Evolutionary conservation across 2,888 invertebrate species (phyloP).

Genomic region (Linnaemya tessellans): DNA sequence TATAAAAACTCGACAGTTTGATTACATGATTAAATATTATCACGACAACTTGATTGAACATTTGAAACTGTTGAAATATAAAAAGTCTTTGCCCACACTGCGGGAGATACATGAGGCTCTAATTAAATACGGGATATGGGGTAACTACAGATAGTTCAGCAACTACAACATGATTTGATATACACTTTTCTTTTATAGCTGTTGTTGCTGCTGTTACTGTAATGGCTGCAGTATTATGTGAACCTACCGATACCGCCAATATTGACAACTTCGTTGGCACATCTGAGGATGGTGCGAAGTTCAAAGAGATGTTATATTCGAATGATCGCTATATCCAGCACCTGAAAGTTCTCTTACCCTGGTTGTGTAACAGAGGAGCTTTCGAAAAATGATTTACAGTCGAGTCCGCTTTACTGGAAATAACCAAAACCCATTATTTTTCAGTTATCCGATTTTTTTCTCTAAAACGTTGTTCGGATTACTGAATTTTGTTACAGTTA

Average conservation of each 20-base stretch:
- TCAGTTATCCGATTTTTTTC: too few relatives aligned
- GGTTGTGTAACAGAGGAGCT: constrained; percentile 76
- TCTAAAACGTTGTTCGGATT: too few relatives aligned
- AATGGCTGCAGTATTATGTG: constrained; percentile 75
- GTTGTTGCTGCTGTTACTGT: constrained; percentile 60
- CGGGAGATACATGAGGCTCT: constrained; percentile 76
- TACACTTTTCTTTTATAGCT: constrained; percentile 58
- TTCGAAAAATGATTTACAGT: constrained; percentile 58
- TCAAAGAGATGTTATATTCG: constrained; percentile 69
- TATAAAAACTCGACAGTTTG: constrained; percentile 73
- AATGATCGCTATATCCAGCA: constrained; percentile 75
- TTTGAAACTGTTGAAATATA: constrained; percentile 76
- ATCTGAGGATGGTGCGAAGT: constrained; percentile 60
- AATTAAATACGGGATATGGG: constrained; percentile 75
- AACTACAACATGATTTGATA: neutral
- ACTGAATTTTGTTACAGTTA: too few relatives aligned
- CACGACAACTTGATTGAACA: constrained; percentile 74
- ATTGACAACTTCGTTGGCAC: constrained; percentile 71
- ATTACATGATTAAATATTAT: constrained; percentile 75
- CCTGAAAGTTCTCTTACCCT: constrained; percentile 75
- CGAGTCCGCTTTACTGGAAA: too few relatives aligned
- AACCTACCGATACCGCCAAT: constrained; percentile 75
- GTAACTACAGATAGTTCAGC: constrained; percentile 63
- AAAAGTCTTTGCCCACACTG: constrained; percentile 75
- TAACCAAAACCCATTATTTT: too few relatives aligned